phyloP scores from a whole-genome alignment of 2,113 vertebrate genomes.

The Bos taurus region DNA sequence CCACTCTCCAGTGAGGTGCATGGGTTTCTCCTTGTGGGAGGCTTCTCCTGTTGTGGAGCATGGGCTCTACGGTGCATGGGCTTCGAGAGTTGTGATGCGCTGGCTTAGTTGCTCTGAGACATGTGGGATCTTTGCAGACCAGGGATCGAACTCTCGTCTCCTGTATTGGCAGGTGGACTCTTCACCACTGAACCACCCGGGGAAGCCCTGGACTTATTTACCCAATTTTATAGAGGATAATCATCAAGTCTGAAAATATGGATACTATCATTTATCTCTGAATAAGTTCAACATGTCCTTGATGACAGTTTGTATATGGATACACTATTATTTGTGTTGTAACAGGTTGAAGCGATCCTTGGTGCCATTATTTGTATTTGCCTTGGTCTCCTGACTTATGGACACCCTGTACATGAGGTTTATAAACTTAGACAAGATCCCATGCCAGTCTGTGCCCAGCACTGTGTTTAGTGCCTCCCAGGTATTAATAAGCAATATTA shows the following conservation, averaged over 20 bases:
- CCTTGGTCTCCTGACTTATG: background rate
- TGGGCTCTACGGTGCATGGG: background rate
- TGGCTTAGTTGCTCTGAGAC: background rate
- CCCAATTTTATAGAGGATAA: background rate
- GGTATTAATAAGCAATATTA: background rate
- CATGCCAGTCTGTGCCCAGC: background rate
- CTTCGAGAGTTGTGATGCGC: accelerated
- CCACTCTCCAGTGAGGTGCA: background rate
- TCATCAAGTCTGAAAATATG: background rate
- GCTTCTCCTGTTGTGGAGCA: background rate
- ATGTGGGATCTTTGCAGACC: background rate
- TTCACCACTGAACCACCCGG: background rate
- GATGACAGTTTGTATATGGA: background rate
- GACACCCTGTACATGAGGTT: background rate
- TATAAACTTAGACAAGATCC: background rate
- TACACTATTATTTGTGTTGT: background rate
- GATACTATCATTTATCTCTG: background rate
- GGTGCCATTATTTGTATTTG: background rate
- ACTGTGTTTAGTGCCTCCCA: background rate
- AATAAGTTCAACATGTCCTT: background rate
- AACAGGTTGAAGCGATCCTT: background rate
- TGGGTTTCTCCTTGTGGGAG: background rate
- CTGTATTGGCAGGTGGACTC: background rate
- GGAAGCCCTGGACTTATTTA: background rate
- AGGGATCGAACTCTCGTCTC: background rate